These are phyloP conservation scores for Microctonus brassicae DNA, from an alignment of 2,888 invertebrate genomes.

Conservation along the genomic window DNA sequence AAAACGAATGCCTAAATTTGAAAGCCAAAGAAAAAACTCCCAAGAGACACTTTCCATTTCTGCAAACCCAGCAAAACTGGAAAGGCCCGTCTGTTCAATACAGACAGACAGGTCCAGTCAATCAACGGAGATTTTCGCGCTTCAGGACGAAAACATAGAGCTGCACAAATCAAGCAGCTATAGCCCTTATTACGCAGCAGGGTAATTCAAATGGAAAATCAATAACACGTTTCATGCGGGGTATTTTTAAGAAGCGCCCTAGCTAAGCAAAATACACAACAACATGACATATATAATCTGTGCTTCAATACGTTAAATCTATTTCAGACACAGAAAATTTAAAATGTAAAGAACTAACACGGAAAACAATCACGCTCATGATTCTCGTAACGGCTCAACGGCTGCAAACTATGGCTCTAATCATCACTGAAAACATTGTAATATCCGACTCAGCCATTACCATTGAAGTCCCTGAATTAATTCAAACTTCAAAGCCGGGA, in stretches of 20 bases:
- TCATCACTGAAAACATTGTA: conserved; percentile 25
- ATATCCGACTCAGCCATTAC: conserved; percentile 23
- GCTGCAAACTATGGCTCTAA: conserved; percentile 35
- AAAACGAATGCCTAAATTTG: conserved; percentile 30
- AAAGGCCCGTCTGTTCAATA: too few species aligned
- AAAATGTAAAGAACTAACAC: conserved; percentile 23
- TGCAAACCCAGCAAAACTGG: too few species aligned
- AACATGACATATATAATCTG: conserved; percentile 26
- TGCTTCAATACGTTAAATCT: conserved; percentile 16
- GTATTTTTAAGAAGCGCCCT: conserved; percentile 22
- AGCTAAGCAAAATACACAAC: conserved; percentile 26
- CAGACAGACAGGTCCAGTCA: too few species aligned
- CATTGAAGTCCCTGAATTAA: conserved; percentile 31
- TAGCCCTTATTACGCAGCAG: conserved; percentile 31
- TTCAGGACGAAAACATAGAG: too few species aligned
- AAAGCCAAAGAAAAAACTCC: conserved; percentile 24
- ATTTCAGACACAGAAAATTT: neutral
- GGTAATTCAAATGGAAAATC: conserved; percentile 4
- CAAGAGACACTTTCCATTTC: neutral
- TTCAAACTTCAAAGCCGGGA: conserved; percentile 33
- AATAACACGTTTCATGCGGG: conserved; percentile 32
- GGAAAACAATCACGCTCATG: conserved; percentile 34
- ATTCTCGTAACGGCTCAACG: conserved; percentile 33
- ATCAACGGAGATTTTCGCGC: too few species aligned
- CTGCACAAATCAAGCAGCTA: too few species aligned